Base-by-base conservation (phyloP, 2,113 vertebrate species). In the Boulengeromyrus knoepffleri region DNA sequence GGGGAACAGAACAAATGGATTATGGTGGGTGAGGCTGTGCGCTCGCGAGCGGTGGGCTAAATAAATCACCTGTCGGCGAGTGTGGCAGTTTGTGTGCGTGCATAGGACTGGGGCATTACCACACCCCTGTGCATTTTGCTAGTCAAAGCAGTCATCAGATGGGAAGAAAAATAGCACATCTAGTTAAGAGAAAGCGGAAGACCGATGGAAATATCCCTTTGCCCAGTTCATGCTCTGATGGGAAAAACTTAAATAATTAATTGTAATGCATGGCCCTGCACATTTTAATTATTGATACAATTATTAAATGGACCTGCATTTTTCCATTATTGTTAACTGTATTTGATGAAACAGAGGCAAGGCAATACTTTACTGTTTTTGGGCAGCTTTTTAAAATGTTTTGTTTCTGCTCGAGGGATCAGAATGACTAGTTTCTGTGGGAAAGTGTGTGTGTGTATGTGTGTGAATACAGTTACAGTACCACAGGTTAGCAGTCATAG, bases 1-100 rank as follows among this genome's bases (percentile, higher is more conserved):
- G 96, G 91, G 97, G 97, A 98, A 99, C 97, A 97, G 97, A 98
- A 98, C 98, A 97, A 97, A 97, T 97, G 97, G 97, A 98, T 99
- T 99, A 98, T 97, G 97, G 97, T 45, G 96, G 95, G 95, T 95
- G 97, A 97, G 97, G 97, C 97, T 97, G 96, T 96, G 97, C 95
- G 95, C 97, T 97, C 97, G 97, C 96, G 97, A 98, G 96, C 97
- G 96, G 96, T 96, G 97, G 96, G 97, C 96, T 97, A 97, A 97
- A 97, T 97, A 97, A 97, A 97, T 96, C 95, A 96, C 96, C 95
- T 91, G 39, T 45, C 50, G 39, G 17, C 5, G 47, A 39, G 88
- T 13, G 49, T 83, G 36, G n/a, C n/a, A 31, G 66, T 52, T 19
- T 52, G 66, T 24, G 88, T 13, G 66, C 15, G 17, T 21, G 70